Evolutionary conservation across 1,140 invertebrate genomes (phyloP).

Genomic region (Bombus soroeensis): DNA sequence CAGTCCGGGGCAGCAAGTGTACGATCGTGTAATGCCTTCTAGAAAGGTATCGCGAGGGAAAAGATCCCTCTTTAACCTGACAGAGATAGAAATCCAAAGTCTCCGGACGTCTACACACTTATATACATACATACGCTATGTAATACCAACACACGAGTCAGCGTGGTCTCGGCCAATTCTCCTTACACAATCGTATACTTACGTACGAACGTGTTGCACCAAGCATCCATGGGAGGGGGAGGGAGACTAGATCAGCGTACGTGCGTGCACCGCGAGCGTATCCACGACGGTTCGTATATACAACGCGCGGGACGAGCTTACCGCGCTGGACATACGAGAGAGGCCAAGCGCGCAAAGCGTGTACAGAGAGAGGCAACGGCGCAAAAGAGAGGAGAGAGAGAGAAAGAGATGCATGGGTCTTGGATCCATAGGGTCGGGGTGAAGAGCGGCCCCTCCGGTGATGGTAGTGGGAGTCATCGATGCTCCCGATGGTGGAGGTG

Average conservation of each 20-base stretch:
- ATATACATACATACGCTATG: too few relatives aligned
- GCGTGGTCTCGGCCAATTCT: background rate
- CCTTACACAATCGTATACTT: constrained; percentile 9
- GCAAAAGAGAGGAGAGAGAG: background rate
- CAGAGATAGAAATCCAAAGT: constrained; percentile 11
- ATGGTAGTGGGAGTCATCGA: constrained; percentile 41
- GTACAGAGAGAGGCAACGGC: constrained; percentile 9
- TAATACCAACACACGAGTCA: background rate
- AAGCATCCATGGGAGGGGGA: background rate
- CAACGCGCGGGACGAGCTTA: background rate
- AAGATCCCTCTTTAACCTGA: background rate
- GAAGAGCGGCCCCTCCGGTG: constrained; percentile 34
- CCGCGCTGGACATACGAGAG: background rate
- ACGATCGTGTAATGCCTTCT: constrained; percentile 73
- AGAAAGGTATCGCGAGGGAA: constrained; percentile 63
- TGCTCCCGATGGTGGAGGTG: constrained; percentile 34
- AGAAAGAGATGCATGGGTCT: background rate
- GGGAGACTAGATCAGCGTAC: constrained; percentile 4
- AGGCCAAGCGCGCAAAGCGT: background rate
- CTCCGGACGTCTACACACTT: background rate
- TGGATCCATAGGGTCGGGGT: constrained; percentile 41
- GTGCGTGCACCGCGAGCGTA: constrained; percentile 15
- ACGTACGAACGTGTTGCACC: background rate
- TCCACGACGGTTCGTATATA: background rate
- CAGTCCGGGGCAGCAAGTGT: constrained; percentile 64